Evolutionary conservation across 2,113 vertebrate species (phyloP), one percentile per base, ranked within the genome.

Genomic region (Notiomystis cincta): DNA sequence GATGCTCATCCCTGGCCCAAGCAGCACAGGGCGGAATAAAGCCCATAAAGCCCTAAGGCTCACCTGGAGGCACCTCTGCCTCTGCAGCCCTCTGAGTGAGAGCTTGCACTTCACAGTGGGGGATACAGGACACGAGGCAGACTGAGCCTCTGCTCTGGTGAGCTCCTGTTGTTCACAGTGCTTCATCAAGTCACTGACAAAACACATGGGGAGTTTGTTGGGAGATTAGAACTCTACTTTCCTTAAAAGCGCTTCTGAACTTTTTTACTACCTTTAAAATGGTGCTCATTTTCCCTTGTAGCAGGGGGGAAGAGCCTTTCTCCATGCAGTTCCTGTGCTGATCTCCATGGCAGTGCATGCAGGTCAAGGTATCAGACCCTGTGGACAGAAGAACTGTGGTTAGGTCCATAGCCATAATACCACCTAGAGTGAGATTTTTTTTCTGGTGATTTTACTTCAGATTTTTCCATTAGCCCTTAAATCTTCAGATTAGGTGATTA

Each of bases 1-100:
- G 18, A 42, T 8, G 11, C 10, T 33, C 45, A 14, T 14, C 35
- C 7, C 6, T 42, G 10, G 11, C 20, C 14, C 8, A 48, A 13
- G 24, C 0, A 0, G 4, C 31, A 33, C 1, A 2, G 50, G 15
- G 13, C 56, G 4, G 8, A 73, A 24, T 8, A 37, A 64, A 45
- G 22, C 2, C 10, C 13, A 3, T 24, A n/a, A n/a, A n/a, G 11
- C 19, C 15, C 31, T 56, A 57, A 22, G 17, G 54, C 15, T n/a
- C 19, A 17, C 10, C 33, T 64, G 53, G 35, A 54, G 31, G 11
- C 10, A 40, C 8, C n/a, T n/a, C n/a, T n/a, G n/a, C 6, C 35
- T 65, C 42, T 48, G 51, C 20, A n/a, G 7, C 14, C n/a, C 17
- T 50, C 16, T 40, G 13, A 2, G 5, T 31, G 53, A 72, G 13